Percentiles rank a stretch among this genome's conserved stretches.
Conservation (phyloP, 2,797 vertebrate genomes). For the Anabas testudineus region DNA sequence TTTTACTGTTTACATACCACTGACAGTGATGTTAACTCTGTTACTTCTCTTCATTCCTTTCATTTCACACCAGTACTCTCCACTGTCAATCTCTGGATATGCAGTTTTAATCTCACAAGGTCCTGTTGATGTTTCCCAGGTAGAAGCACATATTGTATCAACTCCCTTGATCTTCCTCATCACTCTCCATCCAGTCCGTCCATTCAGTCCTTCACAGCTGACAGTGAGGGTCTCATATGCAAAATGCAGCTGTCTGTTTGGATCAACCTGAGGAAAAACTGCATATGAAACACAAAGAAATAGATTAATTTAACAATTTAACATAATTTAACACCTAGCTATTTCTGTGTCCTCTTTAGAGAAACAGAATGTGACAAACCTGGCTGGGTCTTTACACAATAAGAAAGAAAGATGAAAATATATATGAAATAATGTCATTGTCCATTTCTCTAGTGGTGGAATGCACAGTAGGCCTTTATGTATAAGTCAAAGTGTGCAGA, state of each 20-base stretch:
- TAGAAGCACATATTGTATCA: not conserved
- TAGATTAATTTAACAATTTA: no score
- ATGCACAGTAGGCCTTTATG: no score
- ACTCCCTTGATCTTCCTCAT: not conserved
- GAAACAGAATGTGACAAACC: no score
- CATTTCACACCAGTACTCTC: not conserved
- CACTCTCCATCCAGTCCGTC: not conserved
- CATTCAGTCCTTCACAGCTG: not conserved
- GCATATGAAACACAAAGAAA: no score
- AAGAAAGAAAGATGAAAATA: no score
- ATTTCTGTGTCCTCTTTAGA: no score
- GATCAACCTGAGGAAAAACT: not conserved
- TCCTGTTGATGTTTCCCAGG: not conserved
- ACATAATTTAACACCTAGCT: no score
- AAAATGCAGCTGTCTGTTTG: not conserved
- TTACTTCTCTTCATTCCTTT: not conserved
- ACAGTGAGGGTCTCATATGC: not conserved
- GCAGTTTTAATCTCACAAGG: not conserved
- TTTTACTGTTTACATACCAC: slow-evolving; percentile 32
- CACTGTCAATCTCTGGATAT: not conserved
- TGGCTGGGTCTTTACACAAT: no score
- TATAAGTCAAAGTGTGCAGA: no score
- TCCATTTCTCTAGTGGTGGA: no score
- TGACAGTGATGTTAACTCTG: slow-evolving; percentile 29
- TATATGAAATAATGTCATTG: no score